These are phyloP conservation scores for Falcaria lacertinaria DNA, from an alignment of 2,888 invertebrate genomes.

Conservation along the genomic window DNA sequence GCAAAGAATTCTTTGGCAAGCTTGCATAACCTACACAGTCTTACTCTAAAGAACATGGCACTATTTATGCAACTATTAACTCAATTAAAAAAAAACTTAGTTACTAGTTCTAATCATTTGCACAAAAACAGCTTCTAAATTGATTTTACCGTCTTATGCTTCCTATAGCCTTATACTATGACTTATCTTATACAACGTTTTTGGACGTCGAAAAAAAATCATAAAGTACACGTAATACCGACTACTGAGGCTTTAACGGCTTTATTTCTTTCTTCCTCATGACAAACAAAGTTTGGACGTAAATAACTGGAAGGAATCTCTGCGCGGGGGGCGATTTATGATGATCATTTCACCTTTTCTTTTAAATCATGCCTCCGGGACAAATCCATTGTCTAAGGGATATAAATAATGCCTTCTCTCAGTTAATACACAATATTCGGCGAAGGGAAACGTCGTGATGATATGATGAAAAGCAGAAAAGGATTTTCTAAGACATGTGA, in stretches of 20 bases:
- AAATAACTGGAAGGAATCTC: conserved; percentile 27
- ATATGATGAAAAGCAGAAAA: background rate
- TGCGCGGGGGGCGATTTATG: conserved; percentile 19
- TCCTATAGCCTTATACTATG: no score
- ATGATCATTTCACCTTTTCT: conserved; percentile 24
- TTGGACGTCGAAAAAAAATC: background rate
- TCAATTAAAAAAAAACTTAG: no score
- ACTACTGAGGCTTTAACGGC: background rate
- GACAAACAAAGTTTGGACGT: conserved; percentile 16
- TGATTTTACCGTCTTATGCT: no score
- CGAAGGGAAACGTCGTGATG: background rate
- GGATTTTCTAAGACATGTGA: no score
- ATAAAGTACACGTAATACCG: background rate
- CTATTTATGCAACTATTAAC: no score
- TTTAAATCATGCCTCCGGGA: conserved; percentile 16
- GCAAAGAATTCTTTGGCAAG: no score
- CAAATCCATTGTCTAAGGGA: background rate
- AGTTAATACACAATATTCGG: background rate
- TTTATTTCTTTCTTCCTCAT: conserved; percentile 22
- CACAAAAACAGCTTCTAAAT: no score
- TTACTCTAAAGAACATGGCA: no score
- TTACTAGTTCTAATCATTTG: no score
- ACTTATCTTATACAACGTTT: no score
- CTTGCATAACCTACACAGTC: no score
- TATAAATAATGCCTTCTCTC: background rate